phyloP scores from a whole-genome alignment of 2,888 invertebrate species.

The Halocaridina rubra region DNA sequence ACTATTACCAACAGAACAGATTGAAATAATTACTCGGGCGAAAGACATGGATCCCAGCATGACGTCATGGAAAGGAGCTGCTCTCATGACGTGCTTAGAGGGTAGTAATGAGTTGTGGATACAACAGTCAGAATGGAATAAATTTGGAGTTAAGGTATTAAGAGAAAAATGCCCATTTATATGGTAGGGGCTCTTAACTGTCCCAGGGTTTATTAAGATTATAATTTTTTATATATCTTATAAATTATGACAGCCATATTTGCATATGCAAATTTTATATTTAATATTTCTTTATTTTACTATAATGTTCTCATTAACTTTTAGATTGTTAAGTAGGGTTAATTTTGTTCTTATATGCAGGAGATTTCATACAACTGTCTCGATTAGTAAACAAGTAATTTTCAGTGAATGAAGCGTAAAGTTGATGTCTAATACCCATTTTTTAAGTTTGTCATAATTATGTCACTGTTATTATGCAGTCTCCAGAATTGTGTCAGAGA shows the following conservation, averaged over 20 bases:
- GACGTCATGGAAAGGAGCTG: slow-evolving; percentile 94
- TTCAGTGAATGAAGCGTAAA: no score
- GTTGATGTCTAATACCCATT: no score
- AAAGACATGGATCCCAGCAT: slow-evolving; percentile 93
- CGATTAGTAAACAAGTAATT: no score
- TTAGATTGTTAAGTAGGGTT: background rate
- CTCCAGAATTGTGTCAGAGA: no score
- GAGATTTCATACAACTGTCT: no score
- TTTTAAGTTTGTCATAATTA: no score
- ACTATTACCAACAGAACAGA: slow-evolving; percentile 80
- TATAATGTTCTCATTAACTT: background rate
- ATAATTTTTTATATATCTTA: background rate
- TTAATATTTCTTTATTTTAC: background rate
- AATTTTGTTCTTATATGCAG: background rate
- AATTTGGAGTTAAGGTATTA: slow-evolving; percentile 84
- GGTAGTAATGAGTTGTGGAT: slow-evolving; percentile 83
- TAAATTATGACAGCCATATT: background rate
- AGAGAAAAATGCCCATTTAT: slow-evolving; percentile 90
- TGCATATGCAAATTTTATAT: background rate
- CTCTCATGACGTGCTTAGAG: slow-evolving; percentile 82
- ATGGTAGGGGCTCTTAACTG: no score
- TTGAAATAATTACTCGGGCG: slow-evolving; percentile 89
- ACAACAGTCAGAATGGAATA: slow-evolving; percentile 84
- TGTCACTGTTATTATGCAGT: no score
- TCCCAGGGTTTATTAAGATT: no score